Evolutionary conservation across 2,888 invertebrate species (phyloP), one percentile per base, ranked within the genome.

Genomic region (Ceraclea dissimilis): DNA sequence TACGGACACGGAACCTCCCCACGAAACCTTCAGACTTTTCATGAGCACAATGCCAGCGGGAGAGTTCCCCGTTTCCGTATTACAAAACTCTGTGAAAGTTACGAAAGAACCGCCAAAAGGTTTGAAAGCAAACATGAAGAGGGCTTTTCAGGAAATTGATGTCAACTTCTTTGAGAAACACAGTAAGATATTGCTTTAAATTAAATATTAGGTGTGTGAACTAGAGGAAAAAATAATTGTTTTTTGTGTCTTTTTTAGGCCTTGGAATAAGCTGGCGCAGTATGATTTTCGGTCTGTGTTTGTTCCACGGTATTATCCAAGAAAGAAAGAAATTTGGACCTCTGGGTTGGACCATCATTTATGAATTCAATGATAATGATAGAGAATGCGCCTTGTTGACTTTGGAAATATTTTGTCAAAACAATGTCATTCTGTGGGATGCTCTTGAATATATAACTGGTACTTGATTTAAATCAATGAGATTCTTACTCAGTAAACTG

Each of bases 51-150:
- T 93, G 88, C 93, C 94, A 0, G 88, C 89, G 0, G 79, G 80
- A 22, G 77, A 82, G 63, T 96, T 96, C 69, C 95, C 95, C 0
- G 90, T 94, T 1, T 89, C 92, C 1, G 88, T 96, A 10, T 76
- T 96, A 2, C 94, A 95, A 70, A 93, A 93, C 70, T 88, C 94
- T 1, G 90, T 94, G 0, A 95, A 95, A 75, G 89, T 95, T 54
- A 95, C 94, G 0, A 94, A 93, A 69, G 95, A 96, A 69, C 92
- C 95, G 0, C 95, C 95, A 0, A 93, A 91, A 70, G 95, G 95
- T 1, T 74, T 95, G 2, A 84, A 90, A 65, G 91, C 94, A 6
- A 95, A 95, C 68, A 79, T 96, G 1, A 85, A 89, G 63, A 81
- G 92, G 65, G 90, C 93, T 0, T 83, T 93, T 60, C 77, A 81